A percentile compares a stretch with the other conserved stretches of the same genome.
phyloP scores from a whole-genome alignment of 2,797 vertebrate genomes.

The Acrossocheilus fasciatus region DNA sequence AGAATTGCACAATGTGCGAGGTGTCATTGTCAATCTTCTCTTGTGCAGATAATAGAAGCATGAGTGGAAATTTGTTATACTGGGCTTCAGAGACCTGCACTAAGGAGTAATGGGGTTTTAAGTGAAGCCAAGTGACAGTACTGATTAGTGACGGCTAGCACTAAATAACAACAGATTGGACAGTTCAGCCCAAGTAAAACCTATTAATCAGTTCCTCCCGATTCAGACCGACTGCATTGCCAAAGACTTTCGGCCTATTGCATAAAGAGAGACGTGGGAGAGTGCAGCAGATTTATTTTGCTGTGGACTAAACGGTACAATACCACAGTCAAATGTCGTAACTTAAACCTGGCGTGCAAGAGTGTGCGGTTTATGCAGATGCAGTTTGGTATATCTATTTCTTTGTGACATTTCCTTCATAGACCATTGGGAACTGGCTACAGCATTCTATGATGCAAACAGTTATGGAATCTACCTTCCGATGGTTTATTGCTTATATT shows the following conservation, averaged over 20 bases:
- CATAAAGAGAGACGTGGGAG: slow-evolving; percentile 20
- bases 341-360: not conserved
- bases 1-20: slow-evolving; percentile 61
- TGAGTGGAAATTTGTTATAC: slow-evolving; percentile 51
- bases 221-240: slow-evolving; percentile 29
- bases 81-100: slow-evolving; percentile 38
- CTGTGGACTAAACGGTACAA: slow-evolving; percentile 19
- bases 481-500: not conserved
- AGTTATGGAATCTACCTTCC: not conserved
- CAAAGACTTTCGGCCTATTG: slow-evolving; percentile 17
- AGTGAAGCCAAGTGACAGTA: slow-evolving; percentile 50
- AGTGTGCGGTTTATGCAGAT: slow-evolving; percentile 23
- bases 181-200: slow-evolving; percentile 28
- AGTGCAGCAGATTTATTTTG: slow-evolving; percentile 30
- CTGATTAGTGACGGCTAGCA: slow-evolving; percentile 48
- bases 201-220: slow-evolving; percentile 46
- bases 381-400: slow-evolving; percentile 9
- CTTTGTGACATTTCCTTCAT: not conserved
- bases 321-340: slow-evolving; percentile 21
- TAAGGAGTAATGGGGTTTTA: slow-evolving; percentile 52
- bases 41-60: slow-evolving; percentile 60
- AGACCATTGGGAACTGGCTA: not conserved
- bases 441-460: not conserved
- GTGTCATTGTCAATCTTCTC: slow-evolving; percentile 70
- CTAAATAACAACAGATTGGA: slow-evolving; percentile 54